A percentile compares a stretch with the other conserved stretches of the same genome.
Evolutionary conservation across 2,888 invertebrate species (phyloP).

Genomic region (Hydriomena furcata): DNA sequence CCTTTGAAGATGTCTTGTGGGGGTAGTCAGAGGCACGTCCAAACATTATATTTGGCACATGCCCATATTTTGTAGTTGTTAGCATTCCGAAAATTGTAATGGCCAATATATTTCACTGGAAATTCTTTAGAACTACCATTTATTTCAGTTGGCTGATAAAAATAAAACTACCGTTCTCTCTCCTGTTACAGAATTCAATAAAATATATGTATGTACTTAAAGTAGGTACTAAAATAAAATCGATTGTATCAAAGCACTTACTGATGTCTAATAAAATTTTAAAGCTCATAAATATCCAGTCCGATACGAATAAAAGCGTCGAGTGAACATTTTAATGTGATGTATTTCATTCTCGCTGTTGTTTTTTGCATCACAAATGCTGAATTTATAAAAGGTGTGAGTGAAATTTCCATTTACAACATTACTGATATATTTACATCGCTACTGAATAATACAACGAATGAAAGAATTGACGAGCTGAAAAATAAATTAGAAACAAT

Average conservation of each 20-base stretch:
- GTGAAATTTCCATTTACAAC: conserved; percentile 22
- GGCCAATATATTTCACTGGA: background rate
- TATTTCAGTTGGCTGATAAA: conserved; percentile 7
- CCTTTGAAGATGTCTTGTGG: no score
- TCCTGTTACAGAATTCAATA: conserved; percentile 1
- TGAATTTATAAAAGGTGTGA: conserved; percentile 18
- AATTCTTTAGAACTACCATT: background rate
- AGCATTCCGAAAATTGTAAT: no score
- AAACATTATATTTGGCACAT: no score
- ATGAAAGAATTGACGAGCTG: conserved; percentile 51
- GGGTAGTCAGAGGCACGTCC: no score
- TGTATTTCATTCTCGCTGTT: conserved; percentile 21
- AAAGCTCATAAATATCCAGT: conserved; percentile 32
- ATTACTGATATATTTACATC: conserved; percentile 23
- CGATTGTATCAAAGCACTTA: conserved; percentile 23
- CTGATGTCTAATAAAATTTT: conserved; percentile 31
- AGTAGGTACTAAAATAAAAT: conserved; percentile 16
- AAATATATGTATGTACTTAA: background rate
- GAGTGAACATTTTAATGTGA: conserved; percentile 20
- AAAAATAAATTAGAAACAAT: conserved; percentile 58
- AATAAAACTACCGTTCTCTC: background rate
- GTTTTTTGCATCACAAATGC: conserved; percentile 22
- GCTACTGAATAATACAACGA: conserved; percentile 25
- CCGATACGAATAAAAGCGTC: conserved; percentile 24
- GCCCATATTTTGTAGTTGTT: no score